Base-by-base conservation (phyloP, 2,113 vertebrate genomes). In the Felis chaus region DNA sequence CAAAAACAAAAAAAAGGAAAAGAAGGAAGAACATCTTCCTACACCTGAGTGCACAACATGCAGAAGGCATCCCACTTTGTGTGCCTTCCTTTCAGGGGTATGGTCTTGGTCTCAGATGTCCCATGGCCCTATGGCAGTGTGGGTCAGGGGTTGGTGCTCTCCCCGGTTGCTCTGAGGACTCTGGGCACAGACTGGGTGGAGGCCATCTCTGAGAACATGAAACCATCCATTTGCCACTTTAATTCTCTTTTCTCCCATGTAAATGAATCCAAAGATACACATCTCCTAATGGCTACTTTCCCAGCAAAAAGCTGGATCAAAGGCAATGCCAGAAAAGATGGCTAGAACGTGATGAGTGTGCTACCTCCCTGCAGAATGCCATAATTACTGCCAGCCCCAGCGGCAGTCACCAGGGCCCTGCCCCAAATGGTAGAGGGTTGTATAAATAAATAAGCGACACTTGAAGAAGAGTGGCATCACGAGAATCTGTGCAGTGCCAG, bases 281-380 rank as follows among this genome's bases (percentile, higher is more conserved):
- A 97, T 98, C 97, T 84, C 27, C 79, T 98, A 97, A 98, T 98
- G 95, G 92, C 66, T 97, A 90, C 96, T 90, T 96, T 96, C 87
- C 85, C 92, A 92, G 48, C 65, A 50, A 79, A 96, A 78, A 55
- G 9, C 57, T 36, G 48, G 89, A 97, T 98, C 97, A 98, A 98
- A 98, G 87, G 80, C 83, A 61, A 18, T n/a, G 55, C 82, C 33
- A 7, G 57, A n/a, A 36, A 78, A 74, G 90, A 91, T 36, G 65
- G 86, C 53, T 71, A 12, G 61, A 91, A 82, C 3, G 0, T 79
- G 92, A 95, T 94, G 84, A 92, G n/a, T n/a, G 45, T 48, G 27
- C 66, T 85, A 87, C n/a, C 65, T 95, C 92, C 93, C 87, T 74
- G n/a, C 25, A 63, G 90, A 95, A 92, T 9, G 6, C 90, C 57